Evolutionary conservation across 2,113 vertebrate genomes (phyloP).

Genomic region (Todiramphus saurophagus): DNA sequence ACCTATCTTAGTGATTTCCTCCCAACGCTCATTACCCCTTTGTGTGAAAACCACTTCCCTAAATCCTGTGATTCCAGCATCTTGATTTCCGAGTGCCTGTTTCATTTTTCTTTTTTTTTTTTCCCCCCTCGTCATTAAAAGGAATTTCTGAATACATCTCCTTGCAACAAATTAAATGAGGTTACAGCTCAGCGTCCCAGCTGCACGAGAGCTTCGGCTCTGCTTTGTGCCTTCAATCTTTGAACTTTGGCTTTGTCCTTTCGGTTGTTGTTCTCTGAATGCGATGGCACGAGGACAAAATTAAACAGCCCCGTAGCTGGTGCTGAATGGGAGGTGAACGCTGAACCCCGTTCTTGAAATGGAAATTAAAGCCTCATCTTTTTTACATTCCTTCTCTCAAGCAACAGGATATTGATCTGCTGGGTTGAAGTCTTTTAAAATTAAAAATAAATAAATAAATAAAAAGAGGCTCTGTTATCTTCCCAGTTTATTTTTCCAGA

Average conservation of each 20-base stretch:
- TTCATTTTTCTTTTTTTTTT: background rate
- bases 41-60: constrained; percentile 43
- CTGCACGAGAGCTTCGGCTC: constrained; percentile 7
- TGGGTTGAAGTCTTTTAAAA: background rate
- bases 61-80: background rate
- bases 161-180: constrained; percentile 65
- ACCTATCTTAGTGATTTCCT: background rate
- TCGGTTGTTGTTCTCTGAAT: constrained; percentile 19
- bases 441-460: background rate
- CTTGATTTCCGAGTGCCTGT: constrained; percentile 45
- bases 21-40: constrained; percentile 33
- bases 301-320: constrained; percentile 41
- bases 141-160: constrained; percentile 43
- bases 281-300: constrained; percentile 14
- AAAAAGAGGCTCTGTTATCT: background rate
- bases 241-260: constrained; percentile 41
- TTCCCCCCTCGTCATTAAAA: background rate
- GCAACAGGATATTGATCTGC: constrained; percentile 45
- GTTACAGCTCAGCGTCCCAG: constrained; percentile 25
- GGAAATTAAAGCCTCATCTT: constrained; percentile 45
- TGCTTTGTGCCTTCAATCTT: constrained; percentile 48
- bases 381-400: constrained; percentile 48
- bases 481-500: constrained; percentile 8
- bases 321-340: constrained; percentile 22
- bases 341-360: constrained; percentile 46